A percentile compares a stretch with the other conserved stretches of the same genome.
Conservation (phyloP, 2,888 invertebrate genomes). For the Chironomus tentans region DNA sequence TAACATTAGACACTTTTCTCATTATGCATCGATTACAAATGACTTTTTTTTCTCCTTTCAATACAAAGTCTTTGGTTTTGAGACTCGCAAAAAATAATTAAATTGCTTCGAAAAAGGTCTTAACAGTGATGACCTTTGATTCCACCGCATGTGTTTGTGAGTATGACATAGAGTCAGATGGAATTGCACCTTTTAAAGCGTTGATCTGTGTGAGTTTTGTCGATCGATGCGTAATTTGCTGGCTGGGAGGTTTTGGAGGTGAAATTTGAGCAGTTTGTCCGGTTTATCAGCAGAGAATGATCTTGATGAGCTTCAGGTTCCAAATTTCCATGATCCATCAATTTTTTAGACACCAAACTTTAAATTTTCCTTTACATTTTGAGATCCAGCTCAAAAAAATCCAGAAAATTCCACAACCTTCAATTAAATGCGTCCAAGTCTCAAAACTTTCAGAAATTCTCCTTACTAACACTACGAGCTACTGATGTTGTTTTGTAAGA, state of each 20-base stretch:
- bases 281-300: too few relatives aligned
- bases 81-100: not conserved
- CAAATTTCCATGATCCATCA: too few relatives aligned
- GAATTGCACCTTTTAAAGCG: not conserved
- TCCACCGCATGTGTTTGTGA: not conserved
- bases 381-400: too few relatives aligned
- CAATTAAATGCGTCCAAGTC: too few relatives aligned
- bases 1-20: not conserved
- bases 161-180: not conserved
- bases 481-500: constrained; percentile 3
- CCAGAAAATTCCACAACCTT: too few relatives aligned
- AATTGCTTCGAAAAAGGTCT: not conserved
- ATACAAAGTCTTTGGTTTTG: not conserved
- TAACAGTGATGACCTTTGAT: not conserved
- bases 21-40: not conserved
- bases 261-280: too few relatives aligned
- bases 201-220: not conserved
- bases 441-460: too few relatives aligned
- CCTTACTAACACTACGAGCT: not conserved
- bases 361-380: too few relatives aligned
- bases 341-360: too few relatives aligned
- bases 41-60: not conserved
- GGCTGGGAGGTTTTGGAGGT: too few relatives aligned
- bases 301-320: too few relatives aligned
- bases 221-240: not conserved